Percentiles rank a stretch among this genome's conserved stretches.
Evolutionary conservation across 2,113 vertebrate species (phyloP).

Genomic region (Tachuris rubrigastra): DNA sequence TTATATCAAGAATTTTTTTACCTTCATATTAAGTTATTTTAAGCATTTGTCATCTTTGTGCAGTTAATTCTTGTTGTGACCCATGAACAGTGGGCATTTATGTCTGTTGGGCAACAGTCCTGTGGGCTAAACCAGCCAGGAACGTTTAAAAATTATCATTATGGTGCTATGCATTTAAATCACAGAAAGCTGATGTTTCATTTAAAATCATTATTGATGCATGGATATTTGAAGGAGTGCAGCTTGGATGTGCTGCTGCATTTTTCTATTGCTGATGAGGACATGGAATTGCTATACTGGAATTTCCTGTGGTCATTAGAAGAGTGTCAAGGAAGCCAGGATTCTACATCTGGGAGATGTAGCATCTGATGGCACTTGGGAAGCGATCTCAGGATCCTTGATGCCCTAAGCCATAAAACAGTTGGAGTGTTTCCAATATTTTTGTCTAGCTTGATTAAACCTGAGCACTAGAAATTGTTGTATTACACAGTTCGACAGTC

Average conservation of each 20-base stretch:
- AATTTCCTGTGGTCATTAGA: constrained; percentile 12
- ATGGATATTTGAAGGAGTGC: background rate
- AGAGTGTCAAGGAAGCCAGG: background rate
- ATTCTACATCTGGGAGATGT: background rate
- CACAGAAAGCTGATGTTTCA: background rate
- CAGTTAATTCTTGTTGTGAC: background rate
- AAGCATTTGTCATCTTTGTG: background rate
- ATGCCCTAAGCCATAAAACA: background rate
- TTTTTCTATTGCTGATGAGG: constrained; percentile 1
- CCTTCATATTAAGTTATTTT: background rate
- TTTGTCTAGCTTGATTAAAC: constrained; percentile 29
- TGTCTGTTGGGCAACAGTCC: background rate
- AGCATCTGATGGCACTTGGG: background rate
- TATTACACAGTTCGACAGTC: background rate
- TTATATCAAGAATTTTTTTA: background rate
- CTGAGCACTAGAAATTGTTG: background rate
- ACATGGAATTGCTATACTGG: background rate
- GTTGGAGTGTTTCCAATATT: background rate
- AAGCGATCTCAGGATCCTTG: background rate
- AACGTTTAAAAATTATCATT: background rate
- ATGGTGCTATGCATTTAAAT: background rate
- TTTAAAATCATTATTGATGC: background rate
- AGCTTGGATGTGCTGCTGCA: background rate
- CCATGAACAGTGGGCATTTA: background rate
- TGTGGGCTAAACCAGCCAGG: background rate